phyloP scores from a whole-genome alignment of 2,797 vertebrate species.

The Protonibea diacanthus region DNA sequence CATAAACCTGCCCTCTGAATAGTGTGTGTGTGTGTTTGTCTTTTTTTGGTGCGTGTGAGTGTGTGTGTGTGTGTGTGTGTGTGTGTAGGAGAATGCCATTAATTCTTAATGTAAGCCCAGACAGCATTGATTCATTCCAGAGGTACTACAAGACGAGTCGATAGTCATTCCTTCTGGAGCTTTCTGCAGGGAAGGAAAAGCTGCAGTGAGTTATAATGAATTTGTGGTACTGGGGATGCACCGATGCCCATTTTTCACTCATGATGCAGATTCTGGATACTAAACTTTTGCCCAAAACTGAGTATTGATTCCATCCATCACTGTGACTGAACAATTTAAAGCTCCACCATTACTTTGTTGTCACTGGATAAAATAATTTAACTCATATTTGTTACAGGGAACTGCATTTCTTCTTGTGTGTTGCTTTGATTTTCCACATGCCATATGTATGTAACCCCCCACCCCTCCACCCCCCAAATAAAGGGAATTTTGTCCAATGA shows the following conservation, averaged over 20 bases:
- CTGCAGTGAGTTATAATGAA: conserved; percentile 65
- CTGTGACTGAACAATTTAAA: conserved; percentile 47
- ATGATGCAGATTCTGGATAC: conserved; percentile 40
- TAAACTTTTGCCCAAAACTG: conserved; percentile 43
- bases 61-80: conserved; percentile 58
- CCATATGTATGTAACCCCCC: conserved; percentile 19
- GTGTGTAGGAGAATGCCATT: conserved; percentile 60
- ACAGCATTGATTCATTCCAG: conserved; percentile 77
- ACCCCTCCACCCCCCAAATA: not conserved
- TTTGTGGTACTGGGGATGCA: conserved; percentile 70
- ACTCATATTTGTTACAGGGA: conserved; percentile 49
- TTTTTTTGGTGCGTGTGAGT: conserved; percentile 61
- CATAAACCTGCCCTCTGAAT: conserved; percentile 57
- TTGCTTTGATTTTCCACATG: conserved; percentile 40
- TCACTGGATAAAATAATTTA: conserved; percentile 46
- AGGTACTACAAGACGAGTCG: conserved; percentile 70
- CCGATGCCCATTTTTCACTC: conserved; percentile 61
- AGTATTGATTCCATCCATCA: conserved; percentile 53
- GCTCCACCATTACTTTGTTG: conserved; percentile 51
- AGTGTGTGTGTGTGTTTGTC: conserved; percentile 68
- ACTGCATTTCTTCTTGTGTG: conserved; percentile 32
- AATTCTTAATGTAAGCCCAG: conserved; percentile 78
- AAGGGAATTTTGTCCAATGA: conserved; percentile 53
- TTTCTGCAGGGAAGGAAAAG: conserved; percentile 63
- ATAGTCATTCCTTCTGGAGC: conserved; percentile 72